Conservation (phyloP, 2,113 vertebrate species). For the Rutilus rutilus region DNA sequence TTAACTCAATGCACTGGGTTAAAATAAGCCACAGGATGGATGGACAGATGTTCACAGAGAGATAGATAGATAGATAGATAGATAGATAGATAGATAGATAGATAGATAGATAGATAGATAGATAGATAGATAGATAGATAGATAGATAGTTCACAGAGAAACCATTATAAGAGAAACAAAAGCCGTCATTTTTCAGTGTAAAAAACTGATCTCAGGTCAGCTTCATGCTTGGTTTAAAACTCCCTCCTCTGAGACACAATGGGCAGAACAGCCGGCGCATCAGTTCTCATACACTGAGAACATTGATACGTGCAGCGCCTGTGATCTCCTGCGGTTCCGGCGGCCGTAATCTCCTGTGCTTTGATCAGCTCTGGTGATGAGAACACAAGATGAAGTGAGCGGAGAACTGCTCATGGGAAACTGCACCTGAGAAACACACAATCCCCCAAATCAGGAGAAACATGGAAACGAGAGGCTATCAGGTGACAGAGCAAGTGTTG, state of each 20-base stretch:
- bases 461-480: constrained; percentile 41
- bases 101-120: too few relatives aligned
- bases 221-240: constrained; percentile 14
- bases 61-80: too few relatives aligned
- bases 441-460: constrained; percentile 41
- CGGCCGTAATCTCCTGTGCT: constrained; percentile 55
- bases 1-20: too few relatives aligned
- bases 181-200: not conserved
- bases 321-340: constrained; percentile 48
- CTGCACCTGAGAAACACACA: constrained; percentile 37
- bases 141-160: not conserved
- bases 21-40: too few relatives aligned
- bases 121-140: too few relatives aligned
- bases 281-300: not conserved
- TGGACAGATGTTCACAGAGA: too few relatives aligned
- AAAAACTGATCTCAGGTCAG: constrained; percentile 11
- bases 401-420: constrained; percentile 67
- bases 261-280: not conserved
- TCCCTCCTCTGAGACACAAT: not conserved
- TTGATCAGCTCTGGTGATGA: constrained; percentile 63
- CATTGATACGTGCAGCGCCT: constrained; percentile 26
- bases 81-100: too few relatives aligned
- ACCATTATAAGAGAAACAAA: not conserved
- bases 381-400: constrained; percentile 65
- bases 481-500: constrained; percentile 47